Base-by-base conservation (phyloP, 2,113 vertebrate genomes). In the Oncorhynchus tshawytscha region DNA sequence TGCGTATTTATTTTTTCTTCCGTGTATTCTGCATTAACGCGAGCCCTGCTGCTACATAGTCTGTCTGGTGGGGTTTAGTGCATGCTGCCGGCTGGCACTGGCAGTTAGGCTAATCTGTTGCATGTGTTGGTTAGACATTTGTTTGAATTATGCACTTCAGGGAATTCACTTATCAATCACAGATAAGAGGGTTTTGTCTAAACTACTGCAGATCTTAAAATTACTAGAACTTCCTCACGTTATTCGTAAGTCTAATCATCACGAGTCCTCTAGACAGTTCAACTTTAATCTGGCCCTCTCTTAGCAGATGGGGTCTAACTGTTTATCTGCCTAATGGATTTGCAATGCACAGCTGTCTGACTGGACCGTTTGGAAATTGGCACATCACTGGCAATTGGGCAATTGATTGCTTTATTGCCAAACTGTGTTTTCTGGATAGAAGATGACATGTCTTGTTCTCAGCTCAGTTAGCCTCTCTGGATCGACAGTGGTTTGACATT, bases 281-380 rank as follows among this genome's bases (percentile, higher is more conserved):
- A 67, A 22, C 2, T 29, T 3, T 5, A 67, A 27, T 8, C 68
- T 24, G 18, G 22, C 39, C 68, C 8, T 24, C 68, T 20, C 13
- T 39, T 24, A 70, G 39, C 34, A 70, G 68, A 70, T 70, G 45
- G 39, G 51, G 3, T 54, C 16, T 13, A 15, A 54, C 15, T 70
- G 22, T 66, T 24, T 34, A 31, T 24, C 67, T 22, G 68, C 9
- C 9, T 49, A 13, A 70, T 49, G 34, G 67, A 39, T 68, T 34
- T 34, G 67, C 31, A 39, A 68, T 34, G 66, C 11, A 34, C 66
- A 68, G 67, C 67, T 68, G 67, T 34, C 31, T 68, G 31, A 68
- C 18, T 22, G 5, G 59, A 62, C 59, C 7, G 16, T n/a, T 62
- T 13, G n/a, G 12, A n/a, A 62, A 2, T 62, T 62, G 59, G 59